Percentiles rank a stretch among this genome's conserved stretches.
These are phyloP conservation scores for Meliscaeva auricollis DNA, from an alignment of 2,888 invertebrate genomes.

Conservation along the genomic window DNA sequence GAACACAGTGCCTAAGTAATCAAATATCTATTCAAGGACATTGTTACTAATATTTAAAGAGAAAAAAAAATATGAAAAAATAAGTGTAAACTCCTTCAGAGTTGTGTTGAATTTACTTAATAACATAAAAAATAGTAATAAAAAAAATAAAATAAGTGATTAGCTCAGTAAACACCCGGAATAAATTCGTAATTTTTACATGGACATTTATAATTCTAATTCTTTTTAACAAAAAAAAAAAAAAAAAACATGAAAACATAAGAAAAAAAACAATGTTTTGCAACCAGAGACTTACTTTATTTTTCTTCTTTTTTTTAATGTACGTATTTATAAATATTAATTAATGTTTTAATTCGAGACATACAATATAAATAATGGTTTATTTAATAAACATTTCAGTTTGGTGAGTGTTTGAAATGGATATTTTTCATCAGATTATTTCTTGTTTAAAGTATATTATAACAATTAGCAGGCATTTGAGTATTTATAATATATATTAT, in stretches of 20 bases:
- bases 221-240: slow-evolving; percentile 41
- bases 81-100: slow-evolving; percentile 79
- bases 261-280: slow-evolving; percentile 60
- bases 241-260: slow-evolving; percentile 14
- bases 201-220: slow-evolving; percentile 77
- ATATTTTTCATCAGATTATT: slow-evolving; percentile 69
- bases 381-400: slow-evolving; percentile 73
- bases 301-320: slow-evolving; percentile 74
- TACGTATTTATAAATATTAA: slow-evolving; percentile 71
- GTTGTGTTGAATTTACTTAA: slow-evolving; percentile 80
- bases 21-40: slow-evolving; percentile 83
- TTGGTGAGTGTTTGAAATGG: slow-evolving; percentile 75
- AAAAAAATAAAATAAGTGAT: slow-evolving; percentile 78
- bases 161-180: slow-evolving; percentile 79
- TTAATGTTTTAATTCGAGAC: slow-evolving; percentile 45
- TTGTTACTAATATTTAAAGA: slow-evolving; percentile 80
- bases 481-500: slow-evolving; percentile 76
- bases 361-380: slow-evolving; percentile 31
- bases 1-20: slow-evolving; percentile 84
- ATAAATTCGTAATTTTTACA: slow-evolving; percentile 78
- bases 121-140: slow-evolving; percentile 75
- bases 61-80: slow-evolving; percentile 51
- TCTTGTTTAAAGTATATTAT: slow-evolving; percentile 74
- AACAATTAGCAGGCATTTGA: slow-evolving; percentile 77
- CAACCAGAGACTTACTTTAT: slow-evolving; percentile 76